A percentile compares a stretch with the other conserved stretches of the same genome.
Conservation (phyloP, 2,888 invertebrate genomes). For the Odontocolon sp. region DNA sequence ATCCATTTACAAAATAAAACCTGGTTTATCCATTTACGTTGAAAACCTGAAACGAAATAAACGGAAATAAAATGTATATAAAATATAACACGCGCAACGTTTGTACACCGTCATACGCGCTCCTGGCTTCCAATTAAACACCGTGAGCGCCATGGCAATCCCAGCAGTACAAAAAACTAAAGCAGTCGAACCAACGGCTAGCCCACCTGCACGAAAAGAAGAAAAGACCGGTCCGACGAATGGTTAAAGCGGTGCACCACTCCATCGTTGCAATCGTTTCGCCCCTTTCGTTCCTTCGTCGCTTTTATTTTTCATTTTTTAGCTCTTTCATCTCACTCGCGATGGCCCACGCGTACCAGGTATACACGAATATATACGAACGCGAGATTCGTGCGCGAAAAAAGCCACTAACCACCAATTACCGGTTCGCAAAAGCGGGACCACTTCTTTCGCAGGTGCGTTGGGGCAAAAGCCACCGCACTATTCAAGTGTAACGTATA, state of each 20-base stretch:
- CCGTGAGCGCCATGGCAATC: conserved; percentile 15
- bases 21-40: not conserved
- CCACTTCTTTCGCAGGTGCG: conserved; percentile 39
- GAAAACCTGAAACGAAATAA: too few relatives aligned
- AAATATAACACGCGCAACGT: not conserved
- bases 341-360: not conserved
- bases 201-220: conserved; percentile 44
- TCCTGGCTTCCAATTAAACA: conserved; percentile 28
- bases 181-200: conserved; percentile 5
- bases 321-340: not conserved
- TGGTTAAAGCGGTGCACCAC: conserved; percentile 21
- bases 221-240: conserved; percentile 47
- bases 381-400: conserved; percentile 32
- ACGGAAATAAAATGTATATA: not conserved
- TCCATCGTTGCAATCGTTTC: not conserved
- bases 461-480: conserved; percentile 12
- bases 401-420: conserved; percentile 34
- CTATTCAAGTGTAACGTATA: not conserved
- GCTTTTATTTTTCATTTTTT: not conserved
- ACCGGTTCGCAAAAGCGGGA: conserved; percentile 16
- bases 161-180: conserved; percentile 16
- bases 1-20: not conserved
- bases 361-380: not conserved
- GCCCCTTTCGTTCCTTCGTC: too few relatives aligned
- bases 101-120: not conserved